Percentiles rank a stretch among this genome's conserved stretches.
phyloP scores from a whole-genome alignment of 2,113 vertebrate genomes.

The Anser brachyrhynchus region DNA sequence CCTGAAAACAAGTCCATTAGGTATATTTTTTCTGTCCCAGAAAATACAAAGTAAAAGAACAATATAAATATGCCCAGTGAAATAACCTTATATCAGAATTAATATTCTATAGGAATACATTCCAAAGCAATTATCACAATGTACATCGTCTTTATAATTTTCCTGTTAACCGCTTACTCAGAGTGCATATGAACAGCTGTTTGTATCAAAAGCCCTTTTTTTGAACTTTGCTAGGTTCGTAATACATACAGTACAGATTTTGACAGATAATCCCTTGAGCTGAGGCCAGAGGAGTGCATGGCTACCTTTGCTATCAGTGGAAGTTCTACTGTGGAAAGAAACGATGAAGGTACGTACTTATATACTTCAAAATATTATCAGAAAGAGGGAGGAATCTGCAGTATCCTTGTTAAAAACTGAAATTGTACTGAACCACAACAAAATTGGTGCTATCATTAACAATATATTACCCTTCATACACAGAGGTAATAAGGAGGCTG shows the following conservation, averaged over 20 bases:
- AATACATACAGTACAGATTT: not conserved
- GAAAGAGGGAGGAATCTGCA: not conserved
- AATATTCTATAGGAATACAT: not conserved
- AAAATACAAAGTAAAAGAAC: not conserved
- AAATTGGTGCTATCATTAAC: not conserved
- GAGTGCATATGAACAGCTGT: not conserved
- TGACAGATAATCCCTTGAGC: not conserved
- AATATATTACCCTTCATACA: constrained; percentile 17
- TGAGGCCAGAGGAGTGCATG: not conserved
- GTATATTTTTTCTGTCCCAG: not conserved
- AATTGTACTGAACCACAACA: constrained; percentile 4
- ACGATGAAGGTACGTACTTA: not conserved
- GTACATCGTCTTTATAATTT: not conserved
- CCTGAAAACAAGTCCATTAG: not conserved
- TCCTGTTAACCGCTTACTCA: not conserved
- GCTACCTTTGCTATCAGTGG: not conserved
- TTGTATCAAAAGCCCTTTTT: not conserved
- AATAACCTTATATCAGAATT: not conserved
- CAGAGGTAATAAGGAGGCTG: constrained; percentile 5
- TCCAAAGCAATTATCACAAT: not conserved
- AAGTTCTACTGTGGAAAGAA: not conserved
- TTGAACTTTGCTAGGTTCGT: not conserved
- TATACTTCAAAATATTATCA: not conserved
- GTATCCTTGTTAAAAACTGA: constrained; percentile 5
- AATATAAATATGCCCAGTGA: not conserved